Percentiles rank a stretch among this genome's conserved stretches.
Evolutionary conservation across 2,888 invertebrate species (phyloP).

Genomic region (Argyra leucocephala): DNA sequence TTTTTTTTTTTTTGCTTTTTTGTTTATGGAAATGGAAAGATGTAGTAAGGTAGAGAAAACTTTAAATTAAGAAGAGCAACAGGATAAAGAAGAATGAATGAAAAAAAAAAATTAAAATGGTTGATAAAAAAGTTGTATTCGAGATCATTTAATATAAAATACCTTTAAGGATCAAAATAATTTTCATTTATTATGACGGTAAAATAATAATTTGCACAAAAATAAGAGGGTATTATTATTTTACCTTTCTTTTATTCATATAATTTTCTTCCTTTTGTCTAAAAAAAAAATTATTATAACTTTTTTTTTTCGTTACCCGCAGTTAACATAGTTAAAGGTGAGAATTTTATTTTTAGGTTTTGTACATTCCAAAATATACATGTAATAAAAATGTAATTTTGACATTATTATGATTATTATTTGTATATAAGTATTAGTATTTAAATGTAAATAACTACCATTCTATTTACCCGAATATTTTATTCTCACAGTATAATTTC

Average conservation of each 20-base stretch:
- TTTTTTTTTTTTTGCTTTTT: no score
- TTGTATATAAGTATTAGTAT: background rate
- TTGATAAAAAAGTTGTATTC: background rate
- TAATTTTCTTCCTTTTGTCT: no score
- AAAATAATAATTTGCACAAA: background rate
- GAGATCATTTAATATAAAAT: background rate
- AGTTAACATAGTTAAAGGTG: no score
- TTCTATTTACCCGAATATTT: no score
- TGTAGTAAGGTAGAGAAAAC: background rate
- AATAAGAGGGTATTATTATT: background rate
- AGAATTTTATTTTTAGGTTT: no score
- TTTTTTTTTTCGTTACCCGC: no score
- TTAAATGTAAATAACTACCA: no score
- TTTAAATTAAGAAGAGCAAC: background rate
- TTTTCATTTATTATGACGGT: constrained; percentile 4
- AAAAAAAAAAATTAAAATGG: background rate
- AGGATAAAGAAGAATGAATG: background rate
- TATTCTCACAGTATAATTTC: no score
- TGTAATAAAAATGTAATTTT: background rate
- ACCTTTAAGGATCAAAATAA: background rate
- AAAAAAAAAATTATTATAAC: no score
- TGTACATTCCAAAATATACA: no score
- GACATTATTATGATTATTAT: background rate
- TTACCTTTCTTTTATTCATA: no score
- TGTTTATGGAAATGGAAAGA: background rate